Conservation (phyloP, 1,140 invertebrate genomes). For the Gonatopus flavifemur region DNA sequence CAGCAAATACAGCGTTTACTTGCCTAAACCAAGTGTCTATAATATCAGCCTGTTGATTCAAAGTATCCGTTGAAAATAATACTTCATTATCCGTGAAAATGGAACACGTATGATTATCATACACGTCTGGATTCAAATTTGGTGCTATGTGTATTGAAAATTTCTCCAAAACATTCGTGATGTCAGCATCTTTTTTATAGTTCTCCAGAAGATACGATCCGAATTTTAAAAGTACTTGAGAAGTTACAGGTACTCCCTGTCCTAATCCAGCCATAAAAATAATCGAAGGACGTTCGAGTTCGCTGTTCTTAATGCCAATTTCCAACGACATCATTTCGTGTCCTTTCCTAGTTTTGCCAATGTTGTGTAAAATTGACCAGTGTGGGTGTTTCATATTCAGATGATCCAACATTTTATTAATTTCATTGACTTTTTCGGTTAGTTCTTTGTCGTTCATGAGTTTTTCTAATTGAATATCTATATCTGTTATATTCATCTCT, state of each 20-base stretch:
- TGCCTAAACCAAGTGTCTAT: constrained; percentile 46
- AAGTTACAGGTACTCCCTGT: constrained; percentile 39
- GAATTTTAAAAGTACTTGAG: constrained; percentile 42
- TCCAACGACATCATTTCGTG: constrained; percentile 40
- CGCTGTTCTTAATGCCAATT: constrained; percentile 30
- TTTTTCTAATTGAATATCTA: constrained; percentile 37
- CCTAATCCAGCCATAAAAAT: constrained; percentile 43
- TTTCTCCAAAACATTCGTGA: constrained; percentile 38
- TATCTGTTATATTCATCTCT: constrained; percentile 39
- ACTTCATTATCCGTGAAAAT: constrained; percentile 19
- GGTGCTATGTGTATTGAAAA: constrained; percentile 45
- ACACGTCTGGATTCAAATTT: constrained; percentile 35
- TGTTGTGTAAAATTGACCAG: constrained; percentile 38
- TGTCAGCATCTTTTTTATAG: constrained; percentile 29
- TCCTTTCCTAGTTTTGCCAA: constrained; percentile 33
- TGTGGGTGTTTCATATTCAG: constrained; percentile 42
- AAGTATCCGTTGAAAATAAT: constrained; percentile 24
- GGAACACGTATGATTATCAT: constrained; percentile 35
- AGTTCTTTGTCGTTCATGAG: constrained; percentile 1
- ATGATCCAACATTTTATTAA: constrained; percentile 35
- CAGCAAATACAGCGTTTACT: constrained; percentile 41
- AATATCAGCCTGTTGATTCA: constrained; percentile 28
- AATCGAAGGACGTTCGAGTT: constrained; percentile 37
- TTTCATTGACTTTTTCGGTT: constrained; percentile 1
- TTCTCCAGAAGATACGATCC: constrained; percentile 39